Evolutionary conservation across 2,113 vertebrate genomes (phyloP), one percentile per base, ranked within the genome.

Genomic region (Lota lota): DNA sequence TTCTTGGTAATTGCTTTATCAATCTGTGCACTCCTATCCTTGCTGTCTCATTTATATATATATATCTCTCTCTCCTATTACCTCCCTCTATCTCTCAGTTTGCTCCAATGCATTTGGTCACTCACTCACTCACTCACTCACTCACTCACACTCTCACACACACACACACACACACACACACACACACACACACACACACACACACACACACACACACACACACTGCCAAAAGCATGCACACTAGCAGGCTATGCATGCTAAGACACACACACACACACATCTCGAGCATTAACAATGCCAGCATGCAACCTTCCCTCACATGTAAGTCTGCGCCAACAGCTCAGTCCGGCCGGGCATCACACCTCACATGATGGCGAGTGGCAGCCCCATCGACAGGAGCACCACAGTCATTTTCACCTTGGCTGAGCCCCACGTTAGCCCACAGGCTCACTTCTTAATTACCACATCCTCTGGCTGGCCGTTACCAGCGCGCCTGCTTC

Each of bases 1-100:
- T 89, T 88, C 77, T 79, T 78, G 79, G 77, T 88, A 92, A 92
- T 90, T 89, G 87, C 88, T 84, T 80, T 90, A 91, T 91, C 88
- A 91, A 86, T 90, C 88, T 88, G 74, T 79, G 77, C 84, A 81
- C 79, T 83, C 72, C 84, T 83, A 74, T 85, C 75, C 68, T 70
- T 80, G 78, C 83, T 67, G 75, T 89, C 83, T 89, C 73, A 79
- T 83, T 82, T 83, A 74, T 68, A 68, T 64, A 73, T 81, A 68
- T 22, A 77, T 76, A 68, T 77, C 70, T 87, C 79, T 80, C 72
- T 74, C 69, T 76, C 28, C 28, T 4, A 33, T 33, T 33, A 33
- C 28, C 28, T 33, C 28, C 54, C 19, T 24, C 36, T 22, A 16
- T 17, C 60, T 28, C 22, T 28, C 1, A 4, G 36, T 69, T 66